Evolutionary conservation across 2,888 invertebrate species (phyloP).

Genomic region (Dromius quadrimaculatus): DNA sequence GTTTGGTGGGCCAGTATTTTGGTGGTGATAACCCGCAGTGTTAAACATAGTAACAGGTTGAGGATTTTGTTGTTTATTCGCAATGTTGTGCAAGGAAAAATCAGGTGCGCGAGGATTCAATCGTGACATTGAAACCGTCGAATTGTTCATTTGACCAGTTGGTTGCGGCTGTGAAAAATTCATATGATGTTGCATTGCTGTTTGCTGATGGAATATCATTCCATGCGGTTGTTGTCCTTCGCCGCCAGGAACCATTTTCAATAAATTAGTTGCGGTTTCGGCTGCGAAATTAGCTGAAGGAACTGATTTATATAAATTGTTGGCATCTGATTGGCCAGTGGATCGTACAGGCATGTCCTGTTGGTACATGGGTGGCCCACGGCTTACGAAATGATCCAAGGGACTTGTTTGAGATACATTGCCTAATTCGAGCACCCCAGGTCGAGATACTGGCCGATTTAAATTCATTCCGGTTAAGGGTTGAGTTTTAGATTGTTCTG

Average conservation of each 20-base stretch:
- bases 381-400: slow-evolving; percentile 53
- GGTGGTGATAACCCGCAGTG: slow-evolving; percentile 58
- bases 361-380: slow-evolving; percentile 52
- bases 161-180: slow-evolving; percentile 63
- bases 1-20: slow-evolving; percentile 45
- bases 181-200: slow-evolving; percentile 59
- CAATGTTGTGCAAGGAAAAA: slow-evolving; percentile 70
- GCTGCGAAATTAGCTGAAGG: slow-evolving; percentile 55
- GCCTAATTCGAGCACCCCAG: slow-evolving; percentile 63
- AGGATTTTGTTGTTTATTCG: slow-evolving; percentile 58
- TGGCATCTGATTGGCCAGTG: slow-evolving; percentile 55
- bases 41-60: slow-evolving; percentile 55
- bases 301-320: slow-evolving; percentile 59
- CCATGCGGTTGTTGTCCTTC: slow-evolving; percentile 61
- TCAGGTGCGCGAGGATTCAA: slow-evolving; percentile 86
- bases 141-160: slow-evolving; percentile 58
- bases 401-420: slow-evolving; percentile 60
- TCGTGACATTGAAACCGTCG: slow-evolving; percentile 73
- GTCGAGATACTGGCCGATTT: slow-evolving; percentile 56
- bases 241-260: slow-evolving; percentile 66
- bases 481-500: slow-evolving; percentile 59
- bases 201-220: slow-evolving; percentile 59
- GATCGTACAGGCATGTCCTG: slow-evolving; percentile 46
- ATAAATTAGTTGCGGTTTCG: slow-evolving; percentile 60
- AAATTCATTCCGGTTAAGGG: slow-evolving; percentile 62